These are phyloP conservation scores for Brachyhypopomus gauderio DNA, from an alignment of 2,113 vertebrate genomes.

Conservation along the genomic window DNA sequence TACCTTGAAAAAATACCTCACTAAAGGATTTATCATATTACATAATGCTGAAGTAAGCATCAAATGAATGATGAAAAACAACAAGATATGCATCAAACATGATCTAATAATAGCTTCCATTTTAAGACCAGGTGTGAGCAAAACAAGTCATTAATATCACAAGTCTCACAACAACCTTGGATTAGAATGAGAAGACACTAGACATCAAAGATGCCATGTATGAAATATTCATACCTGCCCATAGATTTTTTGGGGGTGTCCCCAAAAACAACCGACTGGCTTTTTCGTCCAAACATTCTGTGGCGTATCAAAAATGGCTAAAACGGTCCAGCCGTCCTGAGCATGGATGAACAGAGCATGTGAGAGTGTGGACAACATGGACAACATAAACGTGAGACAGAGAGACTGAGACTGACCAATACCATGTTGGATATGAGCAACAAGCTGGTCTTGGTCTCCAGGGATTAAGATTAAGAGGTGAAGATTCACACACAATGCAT, in stretches of 20 bases:
- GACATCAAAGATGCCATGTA: slow-evolving; percentile 8
- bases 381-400: slow-evolving; percentile 23
- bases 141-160: not conserved
- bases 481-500: slow-evolving; percentile 40
- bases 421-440: slow-evolving; percentile 64
- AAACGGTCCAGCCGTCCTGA: slow-evolving; percentile 36
- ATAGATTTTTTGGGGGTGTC: slow-evolving; percentile 18
- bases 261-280: slow-evolving; percentile 3
- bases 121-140: not conserved
- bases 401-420: slow-evolving; percentile 63
- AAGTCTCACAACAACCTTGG: not conserved
- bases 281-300: slow-evolving; percentile 31
- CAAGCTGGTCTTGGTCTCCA: slow-evolving; percentile 54
- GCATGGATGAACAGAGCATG: slow-evolving; percentile 27
- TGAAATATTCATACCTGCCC: not conserved
- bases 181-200: not conserved
- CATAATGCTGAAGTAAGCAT: slow-evolving; percentile 7
- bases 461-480: slow-evolving; percentile 54
- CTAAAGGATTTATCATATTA: not conserved
- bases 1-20: not conserved
- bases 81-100: not conserved
- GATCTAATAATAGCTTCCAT: not conserved
- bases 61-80: slow-evolving; percentile 10
- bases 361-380: slow-evolving; percentile 40
- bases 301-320: not conserved